Evolutionary conservation across 1,140 invertebrate genomes (phyloP).

Genomic region (Arctopsyche grandis): DNA sequence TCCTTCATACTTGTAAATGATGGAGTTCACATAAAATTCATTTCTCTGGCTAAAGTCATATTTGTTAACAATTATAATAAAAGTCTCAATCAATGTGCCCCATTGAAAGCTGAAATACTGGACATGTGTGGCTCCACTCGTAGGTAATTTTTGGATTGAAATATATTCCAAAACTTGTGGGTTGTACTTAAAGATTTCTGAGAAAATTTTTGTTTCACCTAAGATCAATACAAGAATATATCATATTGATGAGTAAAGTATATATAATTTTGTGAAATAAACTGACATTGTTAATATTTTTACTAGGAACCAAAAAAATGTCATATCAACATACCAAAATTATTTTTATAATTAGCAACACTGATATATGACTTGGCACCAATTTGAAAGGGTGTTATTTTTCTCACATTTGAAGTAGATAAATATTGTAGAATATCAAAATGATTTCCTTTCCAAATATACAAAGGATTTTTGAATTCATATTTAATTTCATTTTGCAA

Average conservation of each 20-base stretch:
- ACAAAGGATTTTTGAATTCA: slow-evolving; percentile 57
- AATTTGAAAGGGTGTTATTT: slow-evolving; percentile 60
- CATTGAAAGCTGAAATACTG: slow-evolving; percentile 56
- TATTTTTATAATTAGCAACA: slow-evolving; percentile 62
- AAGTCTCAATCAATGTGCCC: slow-evolving; percentile 55
- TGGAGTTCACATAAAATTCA: slow-evolving; percentile 49
- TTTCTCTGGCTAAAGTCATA: slow-evolving; percentile 11
- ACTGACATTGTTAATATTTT: slow-evolving; percentile 9
- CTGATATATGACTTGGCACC: slow-evolving; percentile 59
- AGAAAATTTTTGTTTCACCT: slow-evolving; percentile 61
- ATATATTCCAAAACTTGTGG: slow-evolving; percentile 58
- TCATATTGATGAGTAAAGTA: not conserved
- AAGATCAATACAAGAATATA: slow-evolving; percentile 41
- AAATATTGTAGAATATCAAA: slow-evolving; percentile 65
- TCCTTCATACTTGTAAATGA: slow-evolving; percentile 59
- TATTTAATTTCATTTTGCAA: slow-evolving; percentile 35
- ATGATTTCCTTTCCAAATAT: slow-evolving; percentile 64
- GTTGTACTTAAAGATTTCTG: slow-evolving; percentile 64
- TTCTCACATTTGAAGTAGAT: slow-evolving; percentile 58
- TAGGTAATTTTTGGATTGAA: slow-evolving; percentile 63
- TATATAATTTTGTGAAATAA: slow-evolving; percentile 28
- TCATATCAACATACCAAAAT: slow-evolving; percentile 56
- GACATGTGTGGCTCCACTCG: slow-evolving; percentile 57
- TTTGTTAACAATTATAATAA: slow-evolving; percentile 57
- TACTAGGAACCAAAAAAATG: not conserved